A percentile compares a stretch with the other conserved stretches of the same genome.
Evolutionary conservation across 1,140 invertebrate genomes (phyloP).

Genomic region (Drosophila kikkawai): DNA sequence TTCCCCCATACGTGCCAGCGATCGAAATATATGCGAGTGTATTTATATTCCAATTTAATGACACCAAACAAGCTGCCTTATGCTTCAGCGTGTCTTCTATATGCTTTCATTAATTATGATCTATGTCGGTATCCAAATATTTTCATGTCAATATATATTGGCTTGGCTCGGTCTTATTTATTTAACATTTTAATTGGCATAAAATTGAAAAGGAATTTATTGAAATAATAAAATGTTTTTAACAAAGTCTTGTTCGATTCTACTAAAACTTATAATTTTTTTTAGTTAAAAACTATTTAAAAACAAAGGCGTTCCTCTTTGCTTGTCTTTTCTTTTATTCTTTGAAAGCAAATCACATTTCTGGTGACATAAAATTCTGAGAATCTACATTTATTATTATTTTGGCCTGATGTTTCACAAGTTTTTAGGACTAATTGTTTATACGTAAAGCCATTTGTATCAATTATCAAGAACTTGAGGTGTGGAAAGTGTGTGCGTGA

Average conservation of each 20-base stretch:
- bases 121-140: slow-evolving; percentile 36
- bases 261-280: not conserved
- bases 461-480: slow-evolving; percentile 10
- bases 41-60: slow-evolving; percentile 66
- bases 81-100: slow-evolving; percentile 25
- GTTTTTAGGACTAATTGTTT: slow-evolving; percentile 17
- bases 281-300: not conserved
- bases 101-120: slow-evolving; percentile 71
- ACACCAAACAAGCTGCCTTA: slow-evolving; percentile 41
- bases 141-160: slow-evolving; percentile 24
- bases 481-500: slow-evolving; percentile 4
- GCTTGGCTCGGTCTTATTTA: not conserved
- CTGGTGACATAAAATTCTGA: not conserved
- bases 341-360: slow-evolving; percentile 3
- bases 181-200: slow-evolving; percentile 20
- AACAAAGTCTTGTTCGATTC: not conserved
- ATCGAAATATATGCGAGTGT: slow-evolving; percentile 21
- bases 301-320: not conserved
- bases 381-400: slow-evolving; percentile 13
- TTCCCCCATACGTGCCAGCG: slow-evolving; percentile 21
- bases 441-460: slow-evolving; percentile 3
- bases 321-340: not conserved
- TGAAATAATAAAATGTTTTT: not conserved
- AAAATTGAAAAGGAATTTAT: not conserved
- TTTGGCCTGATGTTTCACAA: slow-evolving; percentile 3